A percentile compares a stretch with the other conserved stretches of the same genome.
phyloP scores from a whole-genome alignment of 2,888 invertebrate species.

The Idaea biselata region DNA sequence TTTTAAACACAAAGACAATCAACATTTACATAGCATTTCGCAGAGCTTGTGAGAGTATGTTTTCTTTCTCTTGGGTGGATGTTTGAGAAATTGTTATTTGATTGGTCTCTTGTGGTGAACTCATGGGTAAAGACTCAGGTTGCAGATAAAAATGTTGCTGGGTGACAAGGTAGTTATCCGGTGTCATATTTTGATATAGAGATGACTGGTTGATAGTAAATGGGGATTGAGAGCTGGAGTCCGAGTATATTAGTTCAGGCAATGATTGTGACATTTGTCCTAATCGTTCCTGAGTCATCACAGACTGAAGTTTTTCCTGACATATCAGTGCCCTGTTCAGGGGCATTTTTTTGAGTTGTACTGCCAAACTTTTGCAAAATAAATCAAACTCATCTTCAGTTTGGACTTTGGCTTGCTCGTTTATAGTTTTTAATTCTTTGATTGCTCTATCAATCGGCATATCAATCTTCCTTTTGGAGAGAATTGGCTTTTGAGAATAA shows the following conservation, averaged over 20 bases:
- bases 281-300: constrained; percentile 24
- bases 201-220: constrained; percentile 8
- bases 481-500: constrained; percentile 9
- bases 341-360: constrained; percentile 28
- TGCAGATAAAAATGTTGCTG: constrained; percentile 1
- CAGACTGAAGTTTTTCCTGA: constrained; percentile 26
- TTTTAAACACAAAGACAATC: constrained; percentile 4
- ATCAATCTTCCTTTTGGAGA: constrained; percentile 12
- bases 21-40: constrained; percentile 9
- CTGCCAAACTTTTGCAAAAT: constrained; percentile 29
- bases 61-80: constrained; percentile 7
- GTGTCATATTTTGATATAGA: constrained; percentile 8
- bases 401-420: constrained; percentile 14
- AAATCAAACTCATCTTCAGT: constrained; percentile 28
- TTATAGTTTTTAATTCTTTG: constrained; percentile 18
- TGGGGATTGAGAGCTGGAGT: constrained; percentile 7
- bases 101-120: constrained; percentile 8
- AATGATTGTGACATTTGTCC: constrained; percentile 15
- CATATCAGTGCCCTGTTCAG: constrained; percentile 24
- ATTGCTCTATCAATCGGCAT: constrained; percentile 22
- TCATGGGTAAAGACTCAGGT: constrained; percentile 6
- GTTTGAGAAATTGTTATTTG: constrained; percentile 5
- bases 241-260: constrained; percentile 9
- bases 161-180: constrained; percentile 9
- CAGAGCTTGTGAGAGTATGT: constrained; percentile 9